These are phyloP conservation scores for Anarsia innoxiella DNA, from an alignment of 2,888 invertebrate genomes.

Conservation along the genomic window DNA sequence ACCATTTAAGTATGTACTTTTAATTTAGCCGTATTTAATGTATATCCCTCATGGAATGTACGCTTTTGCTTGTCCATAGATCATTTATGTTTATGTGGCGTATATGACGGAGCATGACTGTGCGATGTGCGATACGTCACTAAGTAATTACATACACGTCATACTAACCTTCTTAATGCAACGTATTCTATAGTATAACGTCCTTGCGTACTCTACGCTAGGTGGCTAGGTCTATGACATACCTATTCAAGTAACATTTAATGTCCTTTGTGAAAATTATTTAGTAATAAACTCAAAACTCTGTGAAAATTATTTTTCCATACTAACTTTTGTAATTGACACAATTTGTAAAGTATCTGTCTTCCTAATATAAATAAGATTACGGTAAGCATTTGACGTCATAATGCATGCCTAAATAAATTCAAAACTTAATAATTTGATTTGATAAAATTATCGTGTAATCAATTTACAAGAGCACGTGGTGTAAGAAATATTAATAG, in stretches of 20 bases:
- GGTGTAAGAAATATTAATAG: conserved; percentile 13
- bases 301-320: no score
- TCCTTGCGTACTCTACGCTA: conserved; percentile 31
- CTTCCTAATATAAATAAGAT: conserved; percentile 46
- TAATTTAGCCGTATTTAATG: no score
- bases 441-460: conserved; percentile 20
- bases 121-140: conserved; percentile 48
- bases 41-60: no score
- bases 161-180: conserved; percentile 38
- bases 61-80: no score
- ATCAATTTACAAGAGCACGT: conserved; percentile 18
- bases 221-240: no score
- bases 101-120: conserved; percentile 70
- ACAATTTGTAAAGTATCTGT: conserved; percentile 45
- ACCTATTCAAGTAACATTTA: no score
- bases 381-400: conserved; percentile 37
- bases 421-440: conserved; percentile 28
- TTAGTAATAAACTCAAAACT: no score
- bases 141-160: conserved; percentile 71
- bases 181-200: no score
- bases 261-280: no score
- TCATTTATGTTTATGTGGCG: no score
- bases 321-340: no score
- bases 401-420: conserved; percentile 26
- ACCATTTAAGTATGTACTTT: no score